Percentiles rank a stretch among this genome's conserved stretches.
Conservation (phyloP, 2,797 vertebrate genomes). For the Paratrypauchen microcephalus region DNA sequence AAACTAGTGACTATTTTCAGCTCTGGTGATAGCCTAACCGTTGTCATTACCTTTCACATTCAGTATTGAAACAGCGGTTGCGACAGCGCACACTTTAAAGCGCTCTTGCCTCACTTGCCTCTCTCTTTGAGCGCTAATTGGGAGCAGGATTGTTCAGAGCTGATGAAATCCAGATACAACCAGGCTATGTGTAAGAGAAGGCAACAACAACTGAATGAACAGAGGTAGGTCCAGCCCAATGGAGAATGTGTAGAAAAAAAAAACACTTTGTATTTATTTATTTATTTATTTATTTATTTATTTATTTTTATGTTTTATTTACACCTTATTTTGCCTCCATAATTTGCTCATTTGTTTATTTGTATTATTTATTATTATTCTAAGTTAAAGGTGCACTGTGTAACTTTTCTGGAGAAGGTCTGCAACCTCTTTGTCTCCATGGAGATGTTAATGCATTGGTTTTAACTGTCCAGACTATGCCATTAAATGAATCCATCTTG, state of each 20-base stretch:
- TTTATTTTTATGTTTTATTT: too few species aligned
- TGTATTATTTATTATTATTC: too few species aligned
- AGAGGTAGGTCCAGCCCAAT: conserved; percentile 33
- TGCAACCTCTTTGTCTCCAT: too few species aligned
- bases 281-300: not conserved
- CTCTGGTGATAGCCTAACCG: conserved; percentile 44
- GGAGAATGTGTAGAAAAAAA: too few species aligned
- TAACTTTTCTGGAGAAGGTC: too few species aligned
- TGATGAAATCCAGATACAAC: conserved; percentile 78
- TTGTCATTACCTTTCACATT: conserved; percentile 65
- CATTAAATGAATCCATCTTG: too few species aligned
- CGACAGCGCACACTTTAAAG: conserved; percentile 70
- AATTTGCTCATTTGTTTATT: not conserved
- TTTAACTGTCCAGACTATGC: too few species aligned
- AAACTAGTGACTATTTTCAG: conserved; percentile 44
- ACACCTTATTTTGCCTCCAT: not conserved
- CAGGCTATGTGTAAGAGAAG: conserved; percentile 28
- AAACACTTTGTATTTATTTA: not conserved
- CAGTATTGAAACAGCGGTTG: conserved; percentile 58
- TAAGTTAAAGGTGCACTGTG: too few species aligned
- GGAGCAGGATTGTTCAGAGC: conserved; percentile 62
- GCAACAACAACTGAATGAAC: conserved; percentile 40
- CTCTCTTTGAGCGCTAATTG: conserved; percentile 64
- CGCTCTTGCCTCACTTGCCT: conserved; percentile 72
- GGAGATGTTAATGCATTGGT: too few species aligned